These are phyloP conservation scores for Himalopsyche japonica DNA, from an alignment of 2,888 invertebrate genomes.

Conservation along the genomic window DNA sequence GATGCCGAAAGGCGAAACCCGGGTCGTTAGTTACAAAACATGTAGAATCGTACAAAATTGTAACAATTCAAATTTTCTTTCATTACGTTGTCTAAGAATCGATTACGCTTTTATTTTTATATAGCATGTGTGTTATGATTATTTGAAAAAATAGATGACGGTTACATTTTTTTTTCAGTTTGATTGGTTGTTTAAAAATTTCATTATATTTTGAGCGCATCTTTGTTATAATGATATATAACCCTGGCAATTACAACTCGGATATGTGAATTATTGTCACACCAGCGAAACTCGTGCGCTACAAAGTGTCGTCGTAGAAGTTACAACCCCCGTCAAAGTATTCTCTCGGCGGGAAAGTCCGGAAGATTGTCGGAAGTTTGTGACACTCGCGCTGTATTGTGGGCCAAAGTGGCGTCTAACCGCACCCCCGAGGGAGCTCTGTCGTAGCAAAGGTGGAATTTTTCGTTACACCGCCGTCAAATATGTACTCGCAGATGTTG, in stretches of 20 bases:
- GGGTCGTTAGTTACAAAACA: too few species aligned
- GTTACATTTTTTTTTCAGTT: too few species aligned
- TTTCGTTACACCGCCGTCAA: neutral
- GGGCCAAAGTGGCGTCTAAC: neutral
- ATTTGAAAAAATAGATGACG: too few species aligned
- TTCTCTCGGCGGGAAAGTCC: constrained; percentile 1
- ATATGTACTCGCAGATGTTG: neutral
- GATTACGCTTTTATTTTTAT: too few species aligned
- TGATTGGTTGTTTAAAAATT: too few species aligned
- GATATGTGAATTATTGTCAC: neutral
- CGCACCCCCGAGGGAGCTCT: neutral
- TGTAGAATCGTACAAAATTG: too few species aligned
- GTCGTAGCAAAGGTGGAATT: neutral
- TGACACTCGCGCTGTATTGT: constrained; percentile 7
- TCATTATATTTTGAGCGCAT: too few species aligned
- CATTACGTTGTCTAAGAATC: too few species aligned
- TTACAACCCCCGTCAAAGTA: neutral
- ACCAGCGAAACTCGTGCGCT: neutral
- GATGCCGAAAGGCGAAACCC: too few species aligned
- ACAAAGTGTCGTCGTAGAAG: neutral
- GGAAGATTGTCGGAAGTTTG: constrained; percentile 19
- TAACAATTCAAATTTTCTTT: too few species aligned
- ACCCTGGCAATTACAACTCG: neutral
- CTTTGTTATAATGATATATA: too few species aligned
- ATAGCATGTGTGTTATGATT: too few species aligned